Evolutionary conservation across 2,797 vertebrate genomes (phyloP), one percentile per base, ranked within the genome.

Genomic region (Hemitrygon akajei): DNA sequence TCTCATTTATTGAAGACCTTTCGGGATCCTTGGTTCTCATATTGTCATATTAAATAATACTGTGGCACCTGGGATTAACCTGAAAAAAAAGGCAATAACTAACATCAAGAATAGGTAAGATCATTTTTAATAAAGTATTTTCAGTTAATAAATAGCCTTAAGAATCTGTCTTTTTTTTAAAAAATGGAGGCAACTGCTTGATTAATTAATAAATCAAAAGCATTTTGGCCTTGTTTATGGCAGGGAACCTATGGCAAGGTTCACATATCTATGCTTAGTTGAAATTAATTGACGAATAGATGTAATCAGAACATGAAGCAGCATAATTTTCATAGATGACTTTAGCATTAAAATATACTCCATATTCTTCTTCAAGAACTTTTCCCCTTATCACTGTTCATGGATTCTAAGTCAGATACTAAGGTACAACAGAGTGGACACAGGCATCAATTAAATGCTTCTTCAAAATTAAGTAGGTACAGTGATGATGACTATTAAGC

Each of bases 1-100:
- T 58, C 37, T 30, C 7, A 27, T 76, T 75, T 75, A 63, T 69
- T 89, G 69, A 75, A 76, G 91, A 20, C 12, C 71, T 25, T 56
- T 71, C n/a, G 69, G 71, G 25, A 56, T 75, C 91, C 73, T 93
- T 93, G 91, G 71, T 93, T 93, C 91, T 93, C 25, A 75, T 18
- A 76, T 93, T 93, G 56, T 40, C 91, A 93, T 71, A 58, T 76
- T 71, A 93, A n/a, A 93, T 75, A 30, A 92, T 76, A 93, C 37
- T 7, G 34, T 58, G 40, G 22, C 27, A 40, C 73, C 27, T 30
- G 91, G 91, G 37, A 30, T 18, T 56, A 20, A 93, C 71, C 91
- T 93, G 91, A 93, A 93, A 93, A n/a, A 58, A 14, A 76, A 7
- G 14, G 73, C 63, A 92, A 92, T 30, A 71, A 47, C 66, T 30